These are phyloP conservation scores for Oreochromis grahami DNA, from an alignment of 2,797 vertebrate genomes.

Conservation along the genomic window DNA sequence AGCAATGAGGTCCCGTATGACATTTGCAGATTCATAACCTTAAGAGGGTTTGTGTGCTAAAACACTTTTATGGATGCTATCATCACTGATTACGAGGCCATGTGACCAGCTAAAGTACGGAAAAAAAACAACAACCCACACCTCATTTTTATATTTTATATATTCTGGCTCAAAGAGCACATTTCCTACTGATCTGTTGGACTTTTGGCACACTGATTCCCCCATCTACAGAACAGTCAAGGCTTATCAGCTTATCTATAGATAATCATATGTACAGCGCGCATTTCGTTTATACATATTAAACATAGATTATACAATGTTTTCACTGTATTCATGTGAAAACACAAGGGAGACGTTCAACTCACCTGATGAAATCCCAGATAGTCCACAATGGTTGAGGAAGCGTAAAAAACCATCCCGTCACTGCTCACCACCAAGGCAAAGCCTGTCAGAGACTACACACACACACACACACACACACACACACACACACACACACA, in stretches of 20 bases:
- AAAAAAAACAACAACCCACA: background rate
- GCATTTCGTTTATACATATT: background rate
- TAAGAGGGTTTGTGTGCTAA: background rate
- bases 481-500: constrained; percentile 18
- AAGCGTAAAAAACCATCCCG: constrained; percentile 94
- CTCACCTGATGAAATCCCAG: constrained; percentile 96
- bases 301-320: background rate
- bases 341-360: background rate
- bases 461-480: constrained; percentile 19
- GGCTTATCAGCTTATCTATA: background rate
- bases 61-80: background rate
- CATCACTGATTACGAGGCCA: background rate
- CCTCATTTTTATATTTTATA: background rate
- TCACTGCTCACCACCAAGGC: constrained; percentile 91
- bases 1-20: background rate
- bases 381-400: constrained; percentile 92
- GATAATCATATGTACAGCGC: background rate
- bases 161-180: background rate
- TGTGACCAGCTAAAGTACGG: background rate
- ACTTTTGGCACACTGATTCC: fast-evolving
- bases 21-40: background rate
- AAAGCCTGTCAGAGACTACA: constrained; percentile 90
- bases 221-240: background rate
- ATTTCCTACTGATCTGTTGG: background rate
- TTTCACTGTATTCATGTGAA: background rate